Base-by-base conservation (phyloP, 2,888 invertebrate genomes). In the Metalampra italica region DNA sequence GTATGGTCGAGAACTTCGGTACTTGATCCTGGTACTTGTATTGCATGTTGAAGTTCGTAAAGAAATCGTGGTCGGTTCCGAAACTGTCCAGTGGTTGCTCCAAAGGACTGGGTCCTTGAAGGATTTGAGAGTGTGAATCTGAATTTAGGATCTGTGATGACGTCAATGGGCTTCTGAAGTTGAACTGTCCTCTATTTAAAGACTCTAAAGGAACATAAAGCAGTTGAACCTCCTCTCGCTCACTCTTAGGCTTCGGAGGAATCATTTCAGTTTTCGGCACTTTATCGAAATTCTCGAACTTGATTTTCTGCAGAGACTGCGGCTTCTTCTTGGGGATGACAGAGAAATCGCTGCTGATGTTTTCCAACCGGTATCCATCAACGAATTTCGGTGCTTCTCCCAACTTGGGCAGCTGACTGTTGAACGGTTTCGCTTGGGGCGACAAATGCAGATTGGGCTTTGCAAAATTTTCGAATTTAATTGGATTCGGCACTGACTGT, bases 151-250 rank as follows among this genome's bases (percentile, higher is more conserved):
- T 51, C 49, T 84, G 82, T 1, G 80, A 57, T 29, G 60, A 51
- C 4, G 71, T 60, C 15, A 77, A 42, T 3, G 84, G 81, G 48
- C 62, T 78, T 56, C 82, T 76, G 48, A 85, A 78, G 65, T 87
- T 82, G 54, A 79, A 86, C 55, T 85, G 83, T 8, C 89, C 90
- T 59, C 79, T 75, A 58, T 92, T 92, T 15, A 95, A 75, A 0
- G 94, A 92, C 66, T 96, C 95, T 22, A 95, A 90, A 5, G 96
- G 96, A 0, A 96, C 95, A 67, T 96, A 96, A 0, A 96, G 85
- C 36, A 96, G 76, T 68, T 96, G 96, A 0, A 96, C 93, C 78
- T 94, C 92, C 75, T 94, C 93, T 60, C 88, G 82, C 71, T 91
- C 90, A 1, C 73, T 57, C 63, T 82, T 85, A 9, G 74, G 66